phyloP scores from a whole-genome alignment of 1,140 invertebrate species.

The Drosophila pseudoananassae region DNA sequence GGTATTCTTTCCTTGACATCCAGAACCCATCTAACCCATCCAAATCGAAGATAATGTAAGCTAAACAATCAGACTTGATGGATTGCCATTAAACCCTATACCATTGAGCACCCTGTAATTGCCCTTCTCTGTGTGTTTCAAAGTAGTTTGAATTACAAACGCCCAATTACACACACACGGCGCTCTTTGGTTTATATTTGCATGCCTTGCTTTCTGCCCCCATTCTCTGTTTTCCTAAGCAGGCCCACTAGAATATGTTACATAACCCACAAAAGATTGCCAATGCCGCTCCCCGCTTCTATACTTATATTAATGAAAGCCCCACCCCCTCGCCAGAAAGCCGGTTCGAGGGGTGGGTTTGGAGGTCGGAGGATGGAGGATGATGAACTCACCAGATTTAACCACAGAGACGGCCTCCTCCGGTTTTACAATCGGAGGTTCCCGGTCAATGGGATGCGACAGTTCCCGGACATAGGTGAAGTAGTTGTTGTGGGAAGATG shows the following conservation, averaged over 20 bases:
- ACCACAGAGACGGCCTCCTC: constrained; percentile 85
- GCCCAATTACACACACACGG: constrained; percentile 11
- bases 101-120: constrained; percentile 41
- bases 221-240: constrained; percentile 41
- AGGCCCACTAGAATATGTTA: constrained; percentile 44
- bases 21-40: too few relatives aligned
- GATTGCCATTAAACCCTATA: neutral
- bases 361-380: too few relatives aligned
- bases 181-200: constrained; percentile 44
- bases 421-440: constrained; percentile 84
- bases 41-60: too few relatives aligned
- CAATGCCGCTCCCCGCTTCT: constrained; percentile 1
- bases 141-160: constrained; percentile 42
- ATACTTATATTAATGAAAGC: constrained; percentile 2
- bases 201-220: constrained; percentile 24
- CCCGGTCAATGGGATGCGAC: constrained; percentile 85
- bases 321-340: too few relatives aligned
- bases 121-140: constrained; percentile 13
- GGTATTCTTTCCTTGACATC: too few relatives aligned
- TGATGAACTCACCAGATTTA: constrained; percentile 85
- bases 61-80: too few relatives aligned
- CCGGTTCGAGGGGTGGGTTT: neutral
- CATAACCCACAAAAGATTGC: constrained; percentile 57
- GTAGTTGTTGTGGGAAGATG: constrained; percentile 80
- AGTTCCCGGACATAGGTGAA: constrained; percentile 86